phyloP scores from a whole-genome alignment of 1,140 invertebrate species.

The Euura saliciscinereae region DNA sequence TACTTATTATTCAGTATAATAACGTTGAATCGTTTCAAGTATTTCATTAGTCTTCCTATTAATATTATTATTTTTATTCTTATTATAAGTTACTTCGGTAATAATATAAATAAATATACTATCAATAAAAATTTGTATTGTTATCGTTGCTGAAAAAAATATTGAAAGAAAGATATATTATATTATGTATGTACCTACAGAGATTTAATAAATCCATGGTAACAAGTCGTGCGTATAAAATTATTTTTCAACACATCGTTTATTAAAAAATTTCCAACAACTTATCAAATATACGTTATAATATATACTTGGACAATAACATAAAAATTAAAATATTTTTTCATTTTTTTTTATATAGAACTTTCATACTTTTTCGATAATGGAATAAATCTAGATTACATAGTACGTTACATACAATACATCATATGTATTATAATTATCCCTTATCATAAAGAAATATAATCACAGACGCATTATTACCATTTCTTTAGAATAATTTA shows the following conservation, averaged over 20 bases:
- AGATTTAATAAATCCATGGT: slow-evolving; percentile 21
- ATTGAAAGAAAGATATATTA: slow-evolving; percentile 19
- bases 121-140: slow-evolving; percentile 11
- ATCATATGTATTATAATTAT: too few species aligned
- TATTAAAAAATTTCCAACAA: too few species aligned
- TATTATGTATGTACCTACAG: slow-evolving; percentile 16
- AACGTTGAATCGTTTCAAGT: not conserved
- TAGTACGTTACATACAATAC: too few species aligned
- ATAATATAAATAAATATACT: not conserved
- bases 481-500: not conserved
- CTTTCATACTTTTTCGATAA: not conserved
- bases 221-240: not conserved
- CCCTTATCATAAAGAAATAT: not conserved
- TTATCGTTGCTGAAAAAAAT: slow-evolving; percentile 15
- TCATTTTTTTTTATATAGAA: not conserved
- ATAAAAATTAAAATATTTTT: not conserved
- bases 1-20: not conserved
- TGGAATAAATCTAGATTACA: too few species aligned
- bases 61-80: not conserved
- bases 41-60: not conserved
- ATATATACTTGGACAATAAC: not conserved
- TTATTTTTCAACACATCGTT: too few species aligned
- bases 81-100: not conserved
- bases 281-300: not conserved
- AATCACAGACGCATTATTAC: not conserved